Percentiles rank a stretch among this genome's conserved stretches.
These are phyloP conservation scores for Pterois miles DNA, from an alignment of 2,797 vertebrate species.

Conservation along the genomic window DNA sequence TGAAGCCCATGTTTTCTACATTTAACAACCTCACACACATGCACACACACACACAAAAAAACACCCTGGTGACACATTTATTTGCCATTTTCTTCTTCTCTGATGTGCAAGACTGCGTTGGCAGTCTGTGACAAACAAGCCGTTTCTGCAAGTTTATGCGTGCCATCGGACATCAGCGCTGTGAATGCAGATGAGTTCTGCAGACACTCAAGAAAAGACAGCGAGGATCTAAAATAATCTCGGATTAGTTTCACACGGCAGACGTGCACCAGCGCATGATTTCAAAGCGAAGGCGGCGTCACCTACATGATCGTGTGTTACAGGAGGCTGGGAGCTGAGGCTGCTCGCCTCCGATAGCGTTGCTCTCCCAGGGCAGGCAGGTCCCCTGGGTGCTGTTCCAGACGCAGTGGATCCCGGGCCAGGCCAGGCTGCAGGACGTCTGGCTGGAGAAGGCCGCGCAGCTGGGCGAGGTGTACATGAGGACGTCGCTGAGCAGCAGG, in stretches of 20 bases:
- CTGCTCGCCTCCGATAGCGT: conserved; percentile 57
- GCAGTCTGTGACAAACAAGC: conserved; percentile 42
- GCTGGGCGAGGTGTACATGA: conserved; percentile 88
- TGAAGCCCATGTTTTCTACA: neutral
- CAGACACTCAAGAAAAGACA: conserved; percentile 4
- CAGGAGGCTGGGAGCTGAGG: conserved; percentile 83
- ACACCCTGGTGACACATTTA: neutral
- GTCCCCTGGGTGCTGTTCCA: conserved; percentile 81
- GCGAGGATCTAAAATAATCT: neutral
- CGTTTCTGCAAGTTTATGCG: conserved; percentile 4
- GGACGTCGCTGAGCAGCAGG: conserved; percentile 92
- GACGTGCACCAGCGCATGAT: neutral
- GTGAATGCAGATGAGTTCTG: conserved; percentile 30
- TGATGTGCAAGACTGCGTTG: conserved; percentile 15
- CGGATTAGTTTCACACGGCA: neutral
- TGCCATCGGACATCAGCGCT: conserved; percentile 7
- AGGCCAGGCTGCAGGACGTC: conserved; percentile 81
- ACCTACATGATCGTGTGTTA: conserved; percentile 85
- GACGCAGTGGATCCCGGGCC: conserved; percentile 87
- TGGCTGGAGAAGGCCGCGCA: conserved; percentile 84
- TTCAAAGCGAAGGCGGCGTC: neutral
- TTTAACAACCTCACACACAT: neutral
- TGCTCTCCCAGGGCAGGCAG: conserved; percentile 88
- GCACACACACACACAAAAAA: too few species aligned
- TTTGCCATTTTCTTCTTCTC: conserved; percentile 9